Base-by-base conservation (phyloP, 92 coral and sea anemone species). In the Palythoa grandiflora region DNA sequence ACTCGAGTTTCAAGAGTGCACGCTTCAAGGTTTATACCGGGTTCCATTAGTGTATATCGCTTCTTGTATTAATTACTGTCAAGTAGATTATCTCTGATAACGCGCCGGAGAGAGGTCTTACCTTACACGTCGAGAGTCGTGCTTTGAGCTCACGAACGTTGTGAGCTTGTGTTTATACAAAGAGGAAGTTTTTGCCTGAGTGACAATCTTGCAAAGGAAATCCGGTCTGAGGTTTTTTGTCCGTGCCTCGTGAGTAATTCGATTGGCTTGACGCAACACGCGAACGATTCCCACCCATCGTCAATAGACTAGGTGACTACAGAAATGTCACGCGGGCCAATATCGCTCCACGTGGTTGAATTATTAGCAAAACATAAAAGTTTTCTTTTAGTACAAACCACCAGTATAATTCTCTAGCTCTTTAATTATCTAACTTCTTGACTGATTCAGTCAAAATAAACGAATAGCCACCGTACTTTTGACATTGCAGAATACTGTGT, bases 161-260 rank as follows among this genome's bases (percentile, higher is more conserved):
- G 93, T 68, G 84, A 6, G 17, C 83, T 54, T 87, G 92, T 91
- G 94, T 93, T 96, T 94, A 92, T 88, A 91, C 93, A 78, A 88
- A 80, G 77, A 93, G 92, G 85, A 80, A 95, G 83, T 88, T 92
- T 68, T 89, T 80, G 77, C 87, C 87, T 73, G 88, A 72, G 38
- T 55, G 79, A 55, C 77, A 71, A 71, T 92, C 93, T 89, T 92
- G 94, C 87, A 93, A 81, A 86, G 89, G 94, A 95, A 87, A 94
- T 94, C 60, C 98, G 95, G 88, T 92, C 88, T 84, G 96, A 81
- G 78, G 98, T 90, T 83, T 90, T 79, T 96, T 95, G 85, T 78
- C 91, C 94, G 89, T 96, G 87, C 35, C 63, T 77, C 66, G 63
- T 77, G 83, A 21, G 63, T 54, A 77, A 52, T 77, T 16, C 35